Conservation (phyloP, 2,888 invertebrate species). For the Lasioglossum morio region DNA sequence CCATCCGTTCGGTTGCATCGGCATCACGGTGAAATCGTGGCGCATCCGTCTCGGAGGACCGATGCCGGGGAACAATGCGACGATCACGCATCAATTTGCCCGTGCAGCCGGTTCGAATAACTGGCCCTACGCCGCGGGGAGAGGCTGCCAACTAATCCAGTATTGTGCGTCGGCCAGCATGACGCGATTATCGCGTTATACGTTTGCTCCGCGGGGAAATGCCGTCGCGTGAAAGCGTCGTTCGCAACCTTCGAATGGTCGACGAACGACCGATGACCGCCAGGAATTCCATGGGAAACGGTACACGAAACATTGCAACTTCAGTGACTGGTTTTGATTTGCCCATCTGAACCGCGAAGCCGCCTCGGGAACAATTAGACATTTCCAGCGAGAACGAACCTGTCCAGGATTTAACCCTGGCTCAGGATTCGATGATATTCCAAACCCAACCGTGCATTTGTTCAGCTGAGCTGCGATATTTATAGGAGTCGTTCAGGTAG, state of each 20-base stretch:
- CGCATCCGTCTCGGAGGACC: slow-evolving; percentile 53
- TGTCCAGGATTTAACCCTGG: background rate
- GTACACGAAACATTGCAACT: background rate
- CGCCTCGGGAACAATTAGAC: background rate
- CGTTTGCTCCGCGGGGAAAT: slow-evolving; percentile 34
- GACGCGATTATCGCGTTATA: slow-evolving; percentile 72
- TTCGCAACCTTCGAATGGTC: background rate
- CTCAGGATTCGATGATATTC: background rate
- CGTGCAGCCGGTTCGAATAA: slow-evolving; percentile 74
- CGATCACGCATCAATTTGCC: slow-evolving; percentile 77
- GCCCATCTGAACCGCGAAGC: background rate
- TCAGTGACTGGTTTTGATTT: background rate
- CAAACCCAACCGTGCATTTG: too few relatives aligned
- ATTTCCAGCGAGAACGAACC: background rate
- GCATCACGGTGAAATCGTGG: slow-evolving; percentile 45
- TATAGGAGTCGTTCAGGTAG: too few relatives aligned
- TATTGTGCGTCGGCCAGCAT: slow-evolving; percentile 70
- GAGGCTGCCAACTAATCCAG: slow-evolving; percentile 72
- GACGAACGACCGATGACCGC: background rate
- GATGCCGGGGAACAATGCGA: slow-evolving; percentile 67
- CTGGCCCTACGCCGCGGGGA: slow-evolving; percentile 55
- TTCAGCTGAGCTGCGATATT: too few relatives aligned
- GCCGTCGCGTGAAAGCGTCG: slow-evolving; percentile 8
- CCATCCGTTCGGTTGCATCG: slow-evolving; percentile 47
- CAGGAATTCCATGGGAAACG: background rate